Evolutionary conservation across 2,113 vertebrate genomes (phyloP).

Genomic region (Sinocyclocheilus anshuiensis): DNA sequence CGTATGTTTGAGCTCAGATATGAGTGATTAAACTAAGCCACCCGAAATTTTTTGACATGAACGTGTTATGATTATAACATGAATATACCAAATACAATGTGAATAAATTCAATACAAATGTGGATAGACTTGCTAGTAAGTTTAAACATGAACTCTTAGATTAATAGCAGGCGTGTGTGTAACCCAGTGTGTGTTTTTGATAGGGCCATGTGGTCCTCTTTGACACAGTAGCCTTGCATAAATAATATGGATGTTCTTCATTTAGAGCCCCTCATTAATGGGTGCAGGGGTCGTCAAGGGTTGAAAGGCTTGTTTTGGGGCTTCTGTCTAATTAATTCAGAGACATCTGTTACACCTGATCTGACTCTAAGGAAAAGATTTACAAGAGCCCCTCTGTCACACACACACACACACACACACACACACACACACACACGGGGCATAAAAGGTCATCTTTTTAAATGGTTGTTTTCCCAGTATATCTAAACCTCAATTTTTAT

Average conservation of each 20-base stretch:
- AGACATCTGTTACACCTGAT: constrained; percentile 64
- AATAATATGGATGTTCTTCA: constrained; percentile 27
- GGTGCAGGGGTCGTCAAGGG: constrained; percentile 53
- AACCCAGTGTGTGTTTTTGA: neutral
- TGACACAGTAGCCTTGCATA: constrained; percentile 29
- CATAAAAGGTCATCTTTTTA: neutral
- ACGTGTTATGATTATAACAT: neutral
- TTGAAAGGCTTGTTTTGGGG: constrained; percentile 60
- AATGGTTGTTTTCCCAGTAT: neutral
- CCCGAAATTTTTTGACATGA: neutral
- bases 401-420: constrained; percentile 1
- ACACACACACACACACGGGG: neutral
- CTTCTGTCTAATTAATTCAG: constrained; percentile 65
- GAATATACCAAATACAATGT: neutral
- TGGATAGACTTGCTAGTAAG: neutral
- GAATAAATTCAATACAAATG: neutral
- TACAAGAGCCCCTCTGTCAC: constrained; percentile 25
- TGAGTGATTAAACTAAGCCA: neutral
- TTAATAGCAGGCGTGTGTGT: neutral
- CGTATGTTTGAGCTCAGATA: neutral
- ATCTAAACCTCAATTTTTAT: neutral
- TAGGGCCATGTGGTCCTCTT: neutral
- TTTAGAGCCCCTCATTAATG: constrained; percentile 55
- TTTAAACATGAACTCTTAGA: neutral
- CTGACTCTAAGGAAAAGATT: constrained; percentile 47